Evolutionary conservation across 2,888 invertebrate species (phyloP), one percentile per base, ranked within the genome.

Genomic region (Coecobrya sp.): DNA sequence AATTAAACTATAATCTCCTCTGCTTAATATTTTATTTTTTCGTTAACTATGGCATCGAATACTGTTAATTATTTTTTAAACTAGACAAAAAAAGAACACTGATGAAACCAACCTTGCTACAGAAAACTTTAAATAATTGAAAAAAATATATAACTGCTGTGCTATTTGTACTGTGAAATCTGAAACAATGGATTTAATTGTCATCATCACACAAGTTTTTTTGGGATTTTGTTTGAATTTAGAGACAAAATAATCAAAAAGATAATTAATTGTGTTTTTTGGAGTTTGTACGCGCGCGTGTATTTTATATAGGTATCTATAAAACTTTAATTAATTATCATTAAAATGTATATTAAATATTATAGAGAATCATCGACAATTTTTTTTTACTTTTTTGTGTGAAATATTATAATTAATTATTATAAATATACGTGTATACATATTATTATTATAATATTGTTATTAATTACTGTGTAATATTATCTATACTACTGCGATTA

Each of bases 81-180:
- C 3, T 36, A 79, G 19, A 36, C 59, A 22, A 82, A 82, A 62
- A 62, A 19, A 36, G 62, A 36, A 84, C 22, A 84, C 25, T 62
- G 36, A 84, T 62, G 27, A 45, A n/a, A 85, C 45, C 68, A 49
- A 65, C 84, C 42, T 45, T 85, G 49, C 85, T 85, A 85, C 65
- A 85, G 27, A 85, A 85, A 85, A 68, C 65, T 65, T 85, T 85
- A 85, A 85, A 68, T n/a, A n/a, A 65, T 82, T 82, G 62, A 82
- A 16, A 82, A 62, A 82, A n/a, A n/a, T n/a, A n/a, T 82, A 86
- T 82, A 86, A 85, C 84, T 85, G 73, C 85, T 90, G 90, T 90
- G 90, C 90, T 90, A 90, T 90, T 90, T 90, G 73, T 85, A 90
- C 62, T 85, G 90, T 89, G 89, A 82, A 89, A 81, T 55, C 45